Evolutionary conservation across 2,888 invertebrate genomes (phyloP), one percentile per base, ranked within the genome.

Genomic region (Acronicta leporina): DNA sequence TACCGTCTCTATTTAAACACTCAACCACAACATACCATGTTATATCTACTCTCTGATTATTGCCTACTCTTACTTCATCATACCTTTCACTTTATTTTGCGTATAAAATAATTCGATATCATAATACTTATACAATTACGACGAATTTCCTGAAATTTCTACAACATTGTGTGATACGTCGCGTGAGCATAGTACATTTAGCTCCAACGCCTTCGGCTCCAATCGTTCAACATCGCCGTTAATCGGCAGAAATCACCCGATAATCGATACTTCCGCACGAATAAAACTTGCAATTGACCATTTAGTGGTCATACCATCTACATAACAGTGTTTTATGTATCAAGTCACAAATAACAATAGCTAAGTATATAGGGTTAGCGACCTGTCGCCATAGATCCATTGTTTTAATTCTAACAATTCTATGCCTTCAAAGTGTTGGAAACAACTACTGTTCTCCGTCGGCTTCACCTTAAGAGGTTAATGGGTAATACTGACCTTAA

Each of bases 181-280:
- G 67, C 72, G 53, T 77, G 79, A 59, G 57, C 55, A 53, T 50
- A 44, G 14, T 41, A 41, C 43, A 52, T 72, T 38, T 54, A 46
- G 10, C 35, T 56, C 30, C 1, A 15, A 50, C n/a, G 15, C 30
- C 25, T 55, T 54, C 40, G 58, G 38, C 43, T 48, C 50, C 42
- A 60, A 56, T 69, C 63, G 72, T 72, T 73, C 43, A 71, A 63
- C 66, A 63, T 70, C 65, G 60, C 46, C 50, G 46, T 56, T 76
- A 74, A 76, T 74, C 62, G 72, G 60, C 58, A 63, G 57, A 73
- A 65, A 72, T 78, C 70, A 65, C 25, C 35, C 53, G 44, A 68
- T 77, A 64, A 79, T 76, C 71, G 72, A 66, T 65, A 75, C 70
- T 78, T 77, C 79, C 78, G 72, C 59, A 73, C 51, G 44, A 66